Evolutionary conservation across 2,113 vertebrate species (phyloP), one percentile per base, ranked within the genome.

Genomic region (Caranx ignobilis): DNA sequence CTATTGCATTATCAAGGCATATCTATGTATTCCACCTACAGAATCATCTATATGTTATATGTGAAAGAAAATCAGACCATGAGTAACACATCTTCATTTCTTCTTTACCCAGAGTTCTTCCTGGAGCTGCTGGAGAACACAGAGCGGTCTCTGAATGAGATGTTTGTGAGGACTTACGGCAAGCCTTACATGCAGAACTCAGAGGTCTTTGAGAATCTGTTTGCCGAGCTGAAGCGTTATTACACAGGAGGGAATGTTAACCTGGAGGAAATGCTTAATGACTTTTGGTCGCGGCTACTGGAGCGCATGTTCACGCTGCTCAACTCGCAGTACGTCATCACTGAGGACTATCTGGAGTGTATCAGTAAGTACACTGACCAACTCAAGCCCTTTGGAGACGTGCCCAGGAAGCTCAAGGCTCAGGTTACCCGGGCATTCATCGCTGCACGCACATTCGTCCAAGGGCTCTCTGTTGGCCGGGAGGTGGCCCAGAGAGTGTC

Each of bases 231-330:
- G 61, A 97, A 97, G 82, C 94, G 97, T 0, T 99, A 99, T 81
- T 99, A 99, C 92, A 98, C 96, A 0, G 97, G 97, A 11, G 98
- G 98, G 47, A 98, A 99, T 0, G 97, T 99, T 32, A 98, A 98
- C 89, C 91, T 99, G 90, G 97, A 99, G 84, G 97, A 99, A 86
- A 98, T 98, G 97, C 95, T 99, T 65, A 97, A 97, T 2, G 98
- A 99, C 90, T 99, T 99, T 91, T 99, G 97, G 98, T 96, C 98
- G 2, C 95, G 96, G 63, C 95, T 99, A 54, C 93, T 99, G 91
- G 98, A 99, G 87, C 92, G 98, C n/a, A 98, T 99, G 97, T 99
- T 99, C 90, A 97, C 97, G 87, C 95, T 99, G 35, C 96, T 99
- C 83, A 99, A 99, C 92, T 97, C 97, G 0, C 97, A 98, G 91